Conservation (phyloP, 2,113 vertebrate species). For the Protomyctophum bolini region DNA sequence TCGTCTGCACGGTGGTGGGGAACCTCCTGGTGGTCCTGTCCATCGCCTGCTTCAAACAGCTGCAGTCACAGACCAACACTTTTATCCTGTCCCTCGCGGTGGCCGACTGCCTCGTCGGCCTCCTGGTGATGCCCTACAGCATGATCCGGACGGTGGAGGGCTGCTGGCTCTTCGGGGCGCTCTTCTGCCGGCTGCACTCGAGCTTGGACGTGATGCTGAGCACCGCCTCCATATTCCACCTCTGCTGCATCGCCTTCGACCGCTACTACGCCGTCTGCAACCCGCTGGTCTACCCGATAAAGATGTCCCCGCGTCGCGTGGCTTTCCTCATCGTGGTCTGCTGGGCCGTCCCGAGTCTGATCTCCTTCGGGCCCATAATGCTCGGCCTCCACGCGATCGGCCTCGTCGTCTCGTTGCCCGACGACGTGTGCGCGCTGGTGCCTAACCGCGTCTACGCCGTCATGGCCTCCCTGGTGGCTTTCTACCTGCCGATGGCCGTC, state of each 20-base stretch:
- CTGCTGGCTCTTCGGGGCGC: conserved; percentile 79
- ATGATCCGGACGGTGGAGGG: conserved; percentile 82
- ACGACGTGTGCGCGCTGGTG: conserved; percentile 73
- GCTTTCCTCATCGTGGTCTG: conserved; percentile 72
- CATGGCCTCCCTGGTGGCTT: conserved; percentile 80
- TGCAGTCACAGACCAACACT: conserved; percentile 80
- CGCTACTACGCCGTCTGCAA: conserved; percentile 84
- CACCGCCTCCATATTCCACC: conserved; percentile 83
- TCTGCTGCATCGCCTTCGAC: conserved; percentile 83
- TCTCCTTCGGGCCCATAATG: conserved; percentile 82
- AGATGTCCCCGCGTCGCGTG: conserved; percentile 74
- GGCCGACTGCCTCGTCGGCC: conserved; percentile 82
- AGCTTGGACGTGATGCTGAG: conserved; percentile 84
- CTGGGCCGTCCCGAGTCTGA: conserved; percentile 78
- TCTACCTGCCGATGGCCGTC: conserved; percentile 79
- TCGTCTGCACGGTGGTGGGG: conserved; percentile 78
- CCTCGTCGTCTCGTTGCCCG: conserved; percentile 62
- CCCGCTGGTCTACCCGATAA: conserved; percentile 76
- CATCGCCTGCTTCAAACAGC: conserved; percentile 80
- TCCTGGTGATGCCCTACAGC: conserved; percentile 83
- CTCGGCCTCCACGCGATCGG: conserved; percentile 72
- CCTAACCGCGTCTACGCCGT: conserved; percentile 79
- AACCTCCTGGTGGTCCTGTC: conserved; percentile 81
- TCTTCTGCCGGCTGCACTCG: conserved; percentile 79
- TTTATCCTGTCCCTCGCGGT: conserved; percentile 82